These are phyloP conservation scores for Platynereis dumerilii DNA, from an alignment of 2,888 invertebrate species.

Conservation along the genomic window DNA sequence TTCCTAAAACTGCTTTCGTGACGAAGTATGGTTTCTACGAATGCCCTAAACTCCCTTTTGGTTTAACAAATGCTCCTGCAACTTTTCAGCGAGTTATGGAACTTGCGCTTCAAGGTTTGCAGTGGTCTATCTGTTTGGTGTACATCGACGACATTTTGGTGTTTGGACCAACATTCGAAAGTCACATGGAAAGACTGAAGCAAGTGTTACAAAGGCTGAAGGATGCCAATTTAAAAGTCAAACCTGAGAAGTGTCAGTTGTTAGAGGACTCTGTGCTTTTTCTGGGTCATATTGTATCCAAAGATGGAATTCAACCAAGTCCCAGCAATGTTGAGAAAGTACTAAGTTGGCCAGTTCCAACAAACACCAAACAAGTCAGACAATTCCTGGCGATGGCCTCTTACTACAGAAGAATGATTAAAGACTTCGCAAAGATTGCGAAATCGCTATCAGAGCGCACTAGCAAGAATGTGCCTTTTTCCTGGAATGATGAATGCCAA, in stretches of 20 bases:
- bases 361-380: conserved; percentile 28
- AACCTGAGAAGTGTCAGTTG: conserved; percentile 34
- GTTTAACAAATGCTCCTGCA: conserved; percentile 10
- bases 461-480: conserved; percentile 65
- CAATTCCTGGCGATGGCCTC: conserved; percentile 37
- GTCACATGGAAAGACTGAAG: conserved; percentile 27
- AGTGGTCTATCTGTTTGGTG: conserved; percentile 2
- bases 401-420: conserved; percentile 39
- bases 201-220: conserved; percentile 29
- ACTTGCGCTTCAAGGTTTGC: conserved; percentile 2
- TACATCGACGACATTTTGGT: conserved; percentile 39
- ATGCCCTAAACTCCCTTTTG: conserved; percentile 11
- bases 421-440: conserved; percentile 28
- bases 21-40: conserved; percentile 13
- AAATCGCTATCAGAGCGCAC: conserved; percentile 31
- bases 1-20: conserved; percentile 19
- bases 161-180: conserved; percentile 17
- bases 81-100: conserved; percentile 13
- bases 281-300: conserved; percentile 18
- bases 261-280: not conserved
- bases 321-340: conserved; percentile 24
- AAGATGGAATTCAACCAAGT: conserved; percentile 2
- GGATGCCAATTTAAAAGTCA: conserved; percentile 24
- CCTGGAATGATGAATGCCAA: conserved; percentile 11
- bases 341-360: conserved; percentile 29